A percentile compares a stretch with the other conserved stretches of the same genome.
Evolutionary conservation across 1,140 invertebrate species (phyloP).

Genomic region (Cyclina sinensis): DNA sequence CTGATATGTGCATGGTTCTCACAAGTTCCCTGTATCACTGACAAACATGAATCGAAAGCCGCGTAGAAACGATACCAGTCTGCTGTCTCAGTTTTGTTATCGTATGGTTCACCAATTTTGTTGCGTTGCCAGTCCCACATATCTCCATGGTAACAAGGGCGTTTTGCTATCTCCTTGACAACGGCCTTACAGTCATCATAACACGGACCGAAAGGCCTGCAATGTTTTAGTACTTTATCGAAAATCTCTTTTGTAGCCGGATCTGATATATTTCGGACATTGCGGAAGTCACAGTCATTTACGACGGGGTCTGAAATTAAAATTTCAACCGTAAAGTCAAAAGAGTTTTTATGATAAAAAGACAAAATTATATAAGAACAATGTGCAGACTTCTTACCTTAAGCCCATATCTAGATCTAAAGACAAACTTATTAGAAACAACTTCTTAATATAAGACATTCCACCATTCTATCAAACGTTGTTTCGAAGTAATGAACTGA

Average conservation of each 20-base stretch:
- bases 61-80: conserved; percentile 36
- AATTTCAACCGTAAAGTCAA: too few species aligned
- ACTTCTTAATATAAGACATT: too few species aligned
- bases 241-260: background rate
- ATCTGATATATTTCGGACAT: conserved; percentile 23
- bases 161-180: conserved; percentile 15
- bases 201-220: conserved; percentile 26
- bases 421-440: too few species aligned
- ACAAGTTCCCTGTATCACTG: background rate
- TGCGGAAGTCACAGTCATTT: conserved; percentile 3
- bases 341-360: too few species aligned
- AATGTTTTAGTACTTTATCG: conserved; percentile 31
- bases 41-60: conserved; percentile 11
- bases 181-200: background rate
- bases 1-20: background rate
- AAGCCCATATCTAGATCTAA: too few species aligned
- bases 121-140: conserved; percentile 28
- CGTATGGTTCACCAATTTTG: conserved; percentile 12
- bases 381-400: too few species aligned
- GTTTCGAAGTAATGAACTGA: too few species aligned
- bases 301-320: background rate
- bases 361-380: too few species aligned
- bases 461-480: too few species aligned
- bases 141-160: conserved; percentile 32
- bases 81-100: conserved; percentile 13